Conservation (phyloP, 2,797 vertebrate genomes). For the Pristis pectinata region DNA sequence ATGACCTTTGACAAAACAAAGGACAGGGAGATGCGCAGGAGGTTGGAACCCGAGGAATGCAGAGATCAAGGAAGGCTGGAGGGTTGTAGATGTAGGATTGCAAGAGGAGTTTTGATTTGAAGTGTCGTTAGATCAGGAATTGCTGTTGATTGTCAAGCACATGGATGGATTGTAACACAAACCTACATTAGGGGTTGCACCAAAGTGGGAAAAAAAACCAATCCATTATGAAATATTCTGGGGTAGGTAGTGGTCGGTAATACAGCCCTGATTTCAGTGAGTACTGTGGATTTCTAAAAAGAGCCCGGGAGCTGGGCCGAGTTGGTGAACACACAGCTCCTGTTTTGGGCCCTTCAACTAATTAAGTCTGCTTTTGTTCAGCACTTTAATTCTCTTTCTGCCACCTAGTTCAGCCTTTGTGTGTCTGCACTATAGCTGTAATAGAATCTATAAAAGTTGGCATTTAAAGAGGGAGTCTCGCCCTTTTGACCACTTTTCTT, state of each 20-base stretch:
- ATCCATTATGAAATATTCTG: neutral
- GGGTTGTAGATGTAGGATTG: neutral
- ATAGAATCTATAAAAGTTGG: constrained; percentile 11
- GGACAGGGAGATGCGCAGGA: neutral
- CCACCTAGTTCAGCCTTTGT: constrained; percentile 8
- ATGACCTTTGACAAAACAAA: too few species aligned
- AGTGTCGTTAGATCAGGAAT: neutral
- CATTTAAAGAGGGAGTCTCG: neutral
- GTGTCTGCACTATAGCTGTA: neutral
- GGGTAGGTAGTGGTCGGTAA: neutral
- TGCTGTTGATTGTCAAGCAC: neutral
- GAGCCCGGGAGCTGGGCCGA: neutral
- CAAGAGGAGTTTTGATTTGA: neutral
- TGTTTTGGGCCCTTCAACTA: neutral
- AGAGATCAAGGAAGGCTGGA: neutral
- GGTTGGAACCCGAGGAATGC: neutral
- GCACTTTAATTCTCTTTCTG: neutral
- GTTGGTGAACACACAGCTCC: neutral
- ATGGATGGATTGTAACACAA: neutral
- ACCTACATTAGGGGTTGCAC: neutral
- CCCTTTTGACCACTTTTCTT: neutral
- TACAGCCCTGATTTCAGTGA: neutral
- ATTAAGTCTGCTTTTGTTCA: neutral
- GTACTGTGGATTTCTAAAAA: neutral
- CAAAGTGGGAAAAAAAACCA: neutral